Base-by-base conservation (phyloP, 2,888 invertebrate species). In the Torymus aiolomorphi region DNA sequence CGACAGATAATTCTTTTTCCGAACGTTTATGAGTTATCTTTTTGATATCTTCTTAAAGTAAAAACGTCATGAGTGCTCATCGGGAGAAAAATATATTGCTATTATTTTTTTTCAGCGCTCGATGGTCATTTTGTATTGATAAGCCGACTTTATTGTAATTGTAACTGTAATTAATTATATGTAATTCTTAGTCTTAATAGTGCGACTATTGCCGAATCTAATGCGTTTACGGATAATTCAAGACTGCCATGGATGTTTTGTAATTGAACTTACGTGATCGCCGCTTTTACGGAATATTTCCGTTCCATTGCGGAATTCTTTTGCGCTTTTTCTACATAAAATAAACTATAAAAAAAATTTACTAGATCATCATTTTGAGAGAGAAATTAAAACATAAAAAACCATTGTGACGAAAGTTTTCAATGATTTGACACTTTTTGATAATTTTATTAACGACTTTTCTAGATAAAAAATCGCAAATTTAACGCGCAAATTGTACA, bases 101-200 rank as follows among this genome's bases (percentile, higher is more conserved):
- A 56, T 49, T 51, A 54, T 63, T 63, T 24, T 63, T 69, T 72
- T 67, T 71, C 51, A 67, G 61, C 54, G 63, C 67, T 73, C 62
- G 49, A 73, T 56, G 70, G 59, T 73, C 73, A 76, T 57, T 73
- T 73, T 72, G 14, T 76, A 63, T 62, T 61, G 14, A n/a, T 42
- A 67, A 79, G 57, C 2, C 59, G 71, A 73, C 18, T 73, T 75
- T 73, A 77, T 80, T 73, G 51, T 69, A 77, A 80, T 20, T 80
- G 61, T 77, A 80, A 80, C 20, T 80, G 74, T 80, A 80, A 80
- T 76, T 80, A 80, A 73, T 80, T 74, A 74, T 77, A 74, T 16
- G 67, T 80, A 74, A 77, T 74, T 61, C 52, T 76, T 80, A 80
- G 62, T 31, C 18, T 57, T 79, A 69, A 20, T 18, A 54, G 14